A percentile compares a stretch with the other conserved stretches of the same genome.
phyloP scores from a whole-genome alignment of 2,113 vertebrate species.

The Ptychochromis oligacanthus region DNA sequence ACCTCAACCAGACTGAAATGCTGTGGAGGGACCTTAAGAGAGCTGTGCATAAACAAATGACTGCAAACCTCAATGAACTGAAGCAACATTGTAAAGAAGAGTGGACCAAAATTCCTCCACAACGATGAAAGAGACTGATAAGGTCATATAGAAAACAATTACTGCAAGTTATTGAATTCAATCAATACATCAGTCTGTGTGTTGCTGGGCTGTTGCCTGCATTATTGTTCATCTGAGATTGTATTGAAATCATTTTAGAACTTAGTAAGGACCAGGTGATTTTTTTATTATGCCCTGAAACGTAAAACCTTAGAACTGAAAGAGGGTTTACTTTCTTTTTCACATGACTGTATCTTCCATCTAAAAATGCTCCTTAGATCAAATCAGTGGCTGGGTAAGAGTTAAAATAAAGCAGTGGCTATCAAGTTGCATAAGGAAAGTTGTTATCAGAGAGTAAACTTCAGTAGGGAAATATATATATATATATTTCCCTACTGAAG shows the following conservation, averaged over 20 bases:
- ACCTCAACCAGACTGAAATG: background rate
- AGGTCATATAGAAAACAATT: background rate
- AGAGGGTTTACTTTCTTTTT: background rate
- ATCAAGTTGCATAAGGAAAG: background rate
- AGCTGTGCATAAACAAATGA: background rate
- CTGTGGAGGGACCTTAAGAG: background rate
- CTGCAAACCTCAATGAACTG: fast-evolving
- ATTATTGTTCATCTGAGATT: background rate
- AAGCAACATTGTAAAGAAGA: background rate
- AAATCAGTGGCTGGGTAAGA: background rate
- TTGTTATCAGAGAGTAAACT: background rate
- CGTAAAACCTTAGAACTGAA: no score
- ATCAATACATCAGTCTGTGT: background rate
- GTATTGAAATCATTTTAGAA: background rate
- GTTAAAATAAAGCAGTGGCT: background rate
- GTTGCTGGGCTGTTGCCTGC: background rate
- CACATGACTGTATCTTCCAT: fast-evolving
- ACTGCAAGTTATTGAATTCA: background rate
- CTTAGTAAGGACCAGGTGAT: background rate
- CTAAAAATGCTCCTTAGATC: background rate
- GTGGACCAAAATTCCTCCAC: fast-evolving
- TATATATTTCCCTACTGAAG: no score
- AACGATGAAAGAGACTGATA: background rate
- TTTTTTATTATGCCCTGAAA: background rate
- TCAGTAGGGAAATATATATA: background rate